Evolutionary conservation across 2,888 invertebrate genomes (phyloP).

Genomic region (Slavum lentiscoides): DNA sequence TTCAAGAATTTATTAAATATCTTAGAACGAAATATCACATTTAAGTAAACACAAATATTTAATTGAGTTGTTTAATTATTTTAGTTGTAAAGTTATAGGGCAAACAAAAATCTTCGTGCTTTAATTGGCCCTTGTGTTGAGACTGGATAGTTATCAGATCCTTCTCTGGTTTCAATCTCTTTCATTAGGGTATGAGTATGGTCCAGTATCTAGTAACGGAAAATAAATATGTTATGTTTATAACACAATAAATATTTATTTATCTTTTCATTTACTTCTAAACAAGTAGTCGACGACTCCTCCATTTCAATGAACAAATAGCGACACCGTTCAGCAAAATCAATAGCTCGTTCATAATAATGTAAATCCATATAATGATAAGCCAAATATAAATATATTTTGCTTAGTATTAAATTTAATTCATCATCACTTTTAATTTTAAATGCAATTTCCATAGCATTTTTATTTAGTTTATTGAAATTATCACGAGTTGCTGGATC

Average conservation of each 20-base stretch:
- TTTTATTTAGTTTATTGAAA: constrained; percentile 22
- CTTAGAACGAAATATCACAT: background rate
- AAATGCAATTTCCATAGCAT: constrained; percentile 23
- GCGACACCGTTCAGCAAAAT: constrained; percentile 40
- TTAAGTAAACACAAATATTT: background rate
- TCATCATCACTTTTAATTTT: constrained; percentile 15
- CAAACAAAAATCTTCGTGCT: constrained; percentile 46
- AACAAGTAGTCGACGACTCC: background rate
- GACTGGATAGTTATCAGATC: constrained; percentile 1
- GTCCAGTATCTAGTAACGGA: constrained; percentile 1
- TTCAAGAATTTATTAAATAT: too few relatives aligned
- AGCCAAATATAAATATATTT: constrained; percentile 46
- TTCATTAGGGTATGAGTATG: constrained; percentile 17
- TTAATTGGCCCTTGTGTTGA: constrained; percentile 22
- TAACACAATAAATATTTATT: background rate
- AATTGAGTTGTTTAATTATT: background rate
- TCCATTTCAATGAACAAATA: constrained; percentile 12
- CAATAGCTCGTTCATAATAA: constrained; percentile 30
- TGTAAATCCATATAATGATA: constrained; percentile 47
- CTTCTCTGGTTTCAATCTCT: constrained; percentile 15
- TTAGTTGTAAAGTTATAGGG: constrained; percentile 4
- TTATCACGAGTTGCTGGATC: constrained; percentile 1
- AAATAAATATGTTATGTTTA: background rate
- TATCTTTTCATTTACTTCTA: background rate
- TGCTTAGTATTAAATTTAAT: constrained; percentile 26